Evolutionary conservation across 2,888 invertebrate genomes (phyloP).

Genomic region (Rhabditoides inermis): DNA sequence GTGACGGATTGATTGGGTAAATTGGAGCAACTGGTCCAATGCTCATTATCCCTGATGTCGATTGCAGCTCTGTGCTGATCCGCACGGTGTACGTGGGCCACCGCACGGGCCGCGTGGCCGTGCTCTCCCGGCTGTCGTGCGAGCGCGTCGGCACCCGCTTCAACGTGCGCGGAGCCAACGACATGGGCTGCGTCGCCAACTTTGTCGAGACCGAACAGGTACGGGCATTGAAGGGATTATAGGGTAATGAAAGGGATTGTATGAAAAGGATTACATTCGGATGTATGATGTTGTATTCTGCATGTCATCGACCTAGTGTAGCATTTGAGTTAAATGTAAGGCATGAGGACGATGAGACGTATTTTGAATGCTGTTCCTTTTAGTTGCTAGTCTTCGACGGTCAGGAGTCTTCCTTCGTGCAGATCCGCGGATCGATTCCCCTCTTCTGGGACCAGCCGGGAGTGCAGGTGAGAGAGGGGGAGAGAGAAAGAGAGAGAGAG

Average conservation of each 20-base stretch:
- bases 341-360: too few species aligned
- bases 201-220: slow-evolving; percentile 99
- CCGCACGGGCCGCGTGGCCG: slow-evolving; percentile 83
- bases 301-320: too few species aligned
- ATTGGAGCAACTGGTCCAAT: too few species aligned
- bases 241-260: not conserved
- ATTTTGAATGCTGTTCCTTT: slow-evolving; percentile 7
- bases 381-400: slow-evolving; percentile 64
- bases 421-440: slow-evolving; percentile 89
- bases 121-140: slow-evolving; percentile 88
- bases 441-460: slow-evolving; percentile 99
- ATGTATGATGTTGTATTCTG: too few species aligned
- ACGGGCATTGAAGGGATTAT: not conserved
- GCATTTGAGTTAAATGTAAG: too few species aligned
- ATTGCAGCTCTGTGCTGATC: slow-evolving; percentile 67
- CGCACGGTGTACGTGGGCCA: slow-evolving; percentile 95
- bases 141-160: slow-evolving; percentile 95
- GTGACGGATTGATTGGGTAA: too few species aligned
- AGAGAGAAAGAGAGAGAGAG: slow-evolving; percentile 54
- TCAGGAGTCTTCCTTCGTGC: slow-evolving; percentile 75
- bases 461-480: slow-evolving; percentile 59
- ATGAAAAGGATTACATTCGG: too few species aligned
- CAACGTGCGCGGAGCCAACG: slow-evolving; percentile 95
- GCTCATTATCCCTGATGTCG: too few species aligned
- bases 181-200: slow-evolving; percentile 97